These are phyloP conservation scores for Monodelphis domestica DNA, from an alignment of 2,797 vertebrate genomes.

Conservation along the genomic window DNA sequence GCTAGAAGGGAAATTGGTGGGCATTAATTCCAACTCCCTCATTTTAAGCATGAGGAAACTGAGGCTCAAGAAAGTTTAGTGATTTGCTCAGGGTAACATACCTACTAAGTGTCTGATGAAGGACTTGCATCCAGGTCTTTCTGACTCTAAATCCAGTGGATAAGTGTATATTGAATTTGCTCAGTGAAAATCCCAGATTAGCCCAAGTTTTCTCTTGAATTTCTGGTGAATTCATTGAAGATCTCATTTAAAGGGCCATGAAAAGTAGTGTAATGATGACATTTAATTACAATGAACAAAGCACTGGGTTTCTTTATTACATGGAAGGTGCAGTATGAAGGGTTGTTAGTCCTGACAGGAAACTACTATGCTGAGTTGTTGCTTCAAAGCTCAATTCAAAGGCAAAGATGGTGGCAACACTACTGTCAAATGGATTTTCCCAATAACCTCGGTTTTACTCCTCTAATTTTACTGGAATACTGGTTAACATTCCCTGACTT, in stretches of 20 bases:
- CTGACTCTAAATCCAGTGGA: neutral
- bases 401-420: neutral
- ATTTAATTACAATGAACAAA: slow-evolving; percentile 3
- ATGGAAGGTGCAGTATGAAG: neutral
- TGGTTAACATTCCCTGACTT: neutral
- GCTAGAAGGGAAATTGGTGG: neutral
- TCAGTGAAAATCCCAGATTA: neutral
- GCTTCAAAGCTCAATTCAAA: neutral
- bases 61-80: neutral
- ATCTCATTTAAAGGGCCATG: neutral
- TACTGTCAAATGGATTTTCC: neutral
- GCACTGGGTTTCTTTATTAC: neutral
- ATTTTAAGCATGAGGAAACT: neutral
- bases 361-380: neutral
- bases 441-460: neutral
- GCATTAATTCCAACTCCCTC: neutral
- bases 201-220: neutral
- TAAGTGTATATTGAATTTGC: neutral
- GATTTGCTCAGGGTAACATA: neutral
- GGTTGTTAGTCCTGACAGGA: neutral
- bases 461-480: neutral
- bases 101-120: neutral
- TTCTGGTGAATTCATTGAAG: neutral
- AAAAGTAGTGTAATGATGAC: neutral
- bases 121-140: neutral